Evolutionary conservation across 2,888 invertebrate species (phyloP).

Genomic region (Leucophenga montana): DNA sequence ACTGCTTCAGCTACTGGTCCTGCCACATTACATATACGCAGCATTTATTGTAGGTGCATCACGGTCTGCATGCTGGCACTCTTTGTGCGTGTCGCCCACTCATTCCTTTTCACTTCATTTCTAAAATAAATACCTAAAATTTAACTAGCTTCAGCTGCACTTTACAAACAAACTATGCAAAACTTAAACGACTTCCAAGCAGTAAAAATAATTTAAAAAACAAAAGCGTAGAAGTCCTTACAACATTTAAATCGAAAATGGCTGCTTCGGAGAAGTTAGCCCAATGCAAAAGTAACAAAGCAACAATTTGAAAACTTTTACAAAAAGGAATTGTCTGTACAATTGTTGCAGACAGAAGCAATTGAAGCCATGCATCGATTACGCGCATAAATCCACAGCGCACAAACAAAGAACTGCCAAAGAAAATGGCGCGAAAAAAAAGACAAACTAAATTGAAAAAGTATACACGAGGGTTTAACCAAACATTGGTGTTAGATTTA

Average conservation of each 20-base stretch:
- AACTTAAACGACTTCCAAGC: constrained; percentile 29
- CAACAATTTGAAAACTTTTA: constrained; percentile 13
- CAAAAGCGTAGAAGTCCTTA: too few relatives aligned
- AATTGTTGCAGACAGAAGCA: constrained; percentile 40
- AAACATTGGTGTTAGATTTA: too few relatives aligned
- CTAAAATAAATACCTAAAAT: constrained; percentile 7
- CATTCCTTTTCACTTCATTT: too few relatives aligned
- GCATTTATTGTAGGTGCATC: too few relatives aligned
- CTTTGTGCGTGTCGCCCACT: neutral
- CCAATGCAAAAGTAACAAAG: constrained; percentile 6
- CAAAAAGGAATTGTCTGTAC: constrained; percentile 8
- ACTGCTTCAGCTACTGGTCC: neutral
- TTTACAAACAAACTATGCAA: neutral
- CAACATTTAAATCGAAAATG: constrained; percentile 13
- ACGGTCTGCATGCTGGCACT: too few relatives aligned
- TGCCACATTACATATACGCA: constrained; percentile 36
- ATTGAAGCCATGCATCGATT: constrained; percentile 46
- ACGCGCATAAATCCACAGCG: constrained; percentile 30
- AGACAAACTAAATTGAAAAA: neutral
- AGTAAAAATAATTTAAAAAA: constrained; percentile 24
- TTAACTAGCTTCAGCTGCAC: neutral
- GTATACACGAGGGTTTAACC: too few relatives aligned
- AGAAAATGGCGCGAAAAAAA: neutral
- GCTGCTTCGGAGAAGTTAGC: too few relatives aligned
- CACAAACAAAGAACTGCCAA: neutral